Conservation (phyloP, 2,113 vertebrate genomes). For the Camarhynchus parvulus region DNA sequence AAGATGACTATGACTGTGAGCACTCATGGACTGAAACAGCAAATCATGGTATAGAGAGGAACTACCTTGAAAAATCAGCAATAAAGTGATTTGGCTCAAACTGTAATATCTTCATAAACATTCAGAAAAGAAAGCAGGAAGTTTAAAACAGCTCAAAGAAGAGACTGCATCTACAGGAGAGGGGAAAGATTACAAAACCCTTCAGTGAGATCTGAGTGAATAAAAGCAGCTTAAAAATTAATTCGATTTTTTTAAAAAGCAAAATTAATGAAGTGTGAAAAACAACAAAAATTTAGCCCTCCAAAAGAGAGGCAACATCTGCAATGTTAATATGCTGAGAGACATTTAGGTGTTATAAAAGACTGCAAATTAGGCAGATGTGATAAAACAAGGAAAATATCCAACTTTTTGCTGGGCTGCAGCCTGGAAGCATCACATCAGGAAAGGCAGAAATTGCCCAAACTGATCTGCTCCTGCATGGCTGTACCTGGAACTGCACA, state of each 20-base stretch:
- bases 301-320: conserved; percentile 30
- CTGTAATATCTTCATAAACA: not conserved
- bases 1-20: not conserved
- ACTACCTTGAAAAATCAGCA: conserved; percentile 5
- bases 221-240: not conserved
- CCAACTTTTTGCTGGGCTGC: not conserved
- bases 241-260: not conserved
- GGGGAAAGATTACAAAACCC: not conserved
- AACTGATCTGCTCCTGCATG: not conserved
- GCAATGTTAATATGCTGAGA: not conserved
- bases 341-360: not conserved
- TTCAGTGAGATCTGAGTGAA: not conserved
- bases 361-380: conserved; percentile 33
- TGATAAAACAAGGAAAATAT: not conserved
- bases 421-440: not conserved
- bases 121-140: not conserved
- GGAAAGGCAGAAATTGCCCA: not conserved
- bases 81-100: not conserved
- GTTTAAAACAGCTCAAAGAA: not conserved
- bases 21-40: not conserved
- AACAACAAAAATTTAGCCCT: not conserved
- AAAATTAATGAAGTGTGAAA: conserved; percentile 29
- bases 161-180: not conserved
- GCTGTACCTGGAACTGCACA: not conserved
- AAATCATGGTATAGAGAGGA: not conserved